These are phyloP conservation scores for Sphenodon punctatus DNA, from an alignment of 2,797 vertebrate species.

Conservation along the genomic window DNA sequence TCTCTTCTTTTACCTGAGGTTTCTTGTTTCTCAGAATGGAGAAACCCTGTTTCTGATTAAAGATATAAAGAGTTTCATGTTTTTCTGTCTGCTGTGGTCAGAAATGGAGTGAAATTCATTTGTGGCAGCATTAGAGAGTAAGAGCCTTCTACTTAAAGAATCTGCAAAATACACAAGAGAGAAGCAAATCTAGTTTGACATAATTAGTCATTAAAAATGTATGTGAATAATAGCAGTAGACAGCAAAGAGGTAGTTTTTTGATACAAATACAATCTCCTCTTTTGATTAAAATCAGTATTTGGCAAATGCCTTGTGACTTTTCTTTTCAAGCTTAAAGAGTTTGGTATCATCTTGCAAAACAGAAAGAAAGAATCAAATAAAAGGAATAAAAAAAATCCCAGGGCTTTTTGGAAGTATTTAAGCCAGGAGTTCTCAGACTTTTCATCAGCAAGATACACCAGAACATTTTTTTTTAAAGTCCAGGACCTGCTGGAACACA, in stretches of 20 bases:
- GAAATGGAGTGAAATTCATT: conserved; percentile 21
- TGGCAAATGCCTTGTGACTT: background rate
- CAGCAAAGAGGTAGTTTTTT: accelerated
- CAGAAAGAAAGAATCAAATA: accelerated
- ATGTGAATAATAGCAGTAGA: background rate
- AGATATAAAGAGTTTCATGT: conserved; percentile 24
- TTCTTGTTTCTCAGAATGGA: background rate
- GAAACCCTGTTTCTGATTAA: conserved; percentile 33
- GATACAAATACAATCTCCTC: background rate
- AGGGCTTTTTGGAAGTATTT: background rate
- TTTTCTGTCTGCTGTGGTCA: conserved; percentile 18
- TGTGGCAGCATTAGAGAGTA: background rate
- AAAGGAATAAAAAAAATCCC: background rate
- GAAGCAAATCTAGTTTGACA: conserved; percentile 26
- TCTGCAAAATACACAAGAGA: background rate
- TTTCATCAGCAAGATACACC: too few species aligned
- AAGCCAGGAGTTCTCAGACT: too few species aligned
- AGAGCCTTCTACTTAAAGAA: conserved; percentile 5
- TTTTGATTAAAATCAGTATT: background rate
- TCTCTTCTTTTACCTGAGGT: background rate
- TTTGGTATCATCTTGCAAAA: background rate
- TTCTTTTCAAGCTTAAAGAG: background rate
- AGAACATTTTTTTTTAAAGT: too few species aligned
- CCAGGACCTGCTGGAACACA: too few species aligned
- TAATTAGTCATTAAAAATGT: conserved; percentile 32